A percentile compares a stretch with the other conserved stretches of the same genome.
phyloP scores from a whole-genome alignment of 2,797 vertebrate species.

The Synanceia verrucosa region DNA sequence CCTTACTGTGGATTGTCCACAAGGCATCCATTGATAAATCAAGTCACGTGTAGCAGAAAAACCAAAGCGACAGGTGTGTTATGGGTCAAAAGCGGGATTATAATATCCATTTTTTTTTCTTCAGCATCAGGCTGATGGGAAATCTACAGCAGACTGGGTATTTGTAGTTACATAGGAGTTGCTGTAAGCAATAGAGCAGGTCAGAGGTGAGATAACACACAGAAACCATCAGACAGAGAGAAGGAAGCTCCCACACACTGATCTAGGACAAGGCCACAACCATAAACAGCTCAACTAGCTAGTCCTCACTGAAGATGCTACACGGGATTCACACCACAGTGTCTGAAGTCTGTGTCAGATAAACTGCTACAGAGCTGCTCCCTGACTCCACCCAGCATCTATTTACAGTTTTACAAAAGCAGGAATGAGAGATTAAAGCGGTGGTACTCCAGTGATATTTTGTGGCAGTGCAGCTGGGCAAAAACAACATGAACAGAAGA shows the following conservation, averaged over 20 bases:
- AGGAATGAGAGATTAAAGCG: conserved; percentile 40
- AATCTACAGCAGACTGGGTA: conserved; percentile 39
- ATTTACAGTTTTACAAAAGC: conserved; percentile 73
- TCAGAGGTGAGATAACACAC: conserved; percentile 39
- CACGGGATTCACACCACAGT: conserved; percentile 33
- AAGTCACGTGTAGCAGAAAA: conserved; percentile 42
- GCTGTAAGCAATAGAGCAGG: conserved; percentile 34
- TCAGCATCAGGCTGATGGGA: conserved; percentile 8
- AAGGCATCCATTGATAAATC: conserved; percentile 16
- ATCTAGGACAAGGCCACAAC: conserved; percentile 45
- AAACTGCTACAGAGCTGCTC: conserved; percentile 43
- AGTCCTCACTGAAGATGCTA: conserved; percentile 56
- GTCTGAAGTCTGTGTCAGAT: neutral
- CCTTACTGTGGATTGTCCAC: conserved; percentile 17
- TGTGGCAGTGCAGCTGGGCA: conserved; percentile 28
- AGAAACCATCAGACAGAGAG: conserved; percentile 45
- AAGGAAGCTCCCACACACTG: conserved; percentile 32
- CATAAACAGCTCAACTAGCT: conserved; percentile 44
- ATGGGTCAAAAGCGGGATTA: conserved; percentile 27
- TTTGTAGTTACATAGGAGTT: conserved; percentile 9
- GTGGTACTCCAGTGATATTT: conserved; percentile 7
- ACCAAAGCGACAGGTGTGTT: conserved; percentile 38
- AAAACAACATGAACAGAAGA: neutral
- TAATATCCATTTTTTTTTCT: conserved; percentile 30
- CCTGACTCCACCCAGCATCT: conserved; percentile 27